These are phyloP conservation scores for Scylla paramamosain DNA, from an alignment of 1,140 invertebrate genomes.

Conservation along the genomic window DNA sequence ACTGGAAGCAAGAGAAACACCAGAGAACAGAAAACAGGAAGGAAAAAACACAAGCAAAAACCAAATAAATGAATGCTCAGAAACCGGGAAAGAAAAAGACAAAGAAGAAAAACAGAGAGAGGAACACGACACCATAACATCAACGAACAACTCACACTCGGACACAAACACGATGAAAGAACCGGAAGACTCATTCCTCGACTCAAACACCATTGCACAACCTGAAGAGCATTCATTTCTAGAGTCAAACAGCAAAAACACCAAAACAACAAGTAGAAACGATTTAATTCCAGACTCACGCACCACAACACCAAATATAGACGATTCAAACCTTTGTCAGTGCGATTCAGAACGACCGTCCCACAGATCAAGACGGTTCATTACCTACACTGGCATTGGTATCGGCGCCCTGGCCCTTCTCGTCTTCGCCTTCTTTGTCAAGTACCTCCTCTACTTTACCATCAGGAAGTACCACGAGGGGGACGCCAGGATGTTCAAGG, in stretches of 20 bases:
- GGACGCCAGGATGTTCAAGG: not conserved
- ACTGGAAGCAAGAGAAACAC: not conserved
- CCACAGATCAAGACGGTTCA: not conserved
- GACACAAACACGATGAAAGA: too few relatives aligned
- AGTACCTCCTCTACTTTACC: slow-evolving; percentile 39
- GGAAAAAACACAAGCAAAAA: too few relatives aligned
- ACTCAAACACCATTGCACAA: too few relatives aligned
- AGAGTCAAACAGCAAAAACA: not conserved
- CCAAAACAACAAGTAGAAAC: not conserved
- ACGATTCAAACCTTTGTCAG: not conserved
- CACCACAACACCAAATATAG: not conserved
- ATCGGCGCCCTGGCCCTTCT: slow-evolving; percentile 27
- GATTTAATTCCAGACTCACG: not conserved
- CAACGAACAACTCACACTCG: too few relatives aligned
- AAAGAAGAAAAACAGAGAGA: not conserved
- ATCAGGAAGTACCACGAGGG: slow-evolving; percentile 31
- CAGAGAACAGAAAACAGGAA: not conserved
- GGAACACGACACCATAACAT: too few relatives aligned
- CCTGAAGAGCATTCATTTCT: too few relatives aligned
- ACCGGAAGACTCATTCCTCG: too few relatives aligned
- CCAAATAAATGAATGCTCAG: not conserved
- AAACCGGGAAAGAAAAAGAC: not conserved
- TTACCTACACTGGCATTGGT: not conserved
- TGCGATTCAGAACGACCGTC: not conserved
- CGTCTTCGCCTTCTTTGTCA: slow-evolving; percentile 37